These are phyloP conservation scores for Apamea crenata DNA, from an alignment of 2,888 invertebrate species.

Conservation along the genomic window DNA sequence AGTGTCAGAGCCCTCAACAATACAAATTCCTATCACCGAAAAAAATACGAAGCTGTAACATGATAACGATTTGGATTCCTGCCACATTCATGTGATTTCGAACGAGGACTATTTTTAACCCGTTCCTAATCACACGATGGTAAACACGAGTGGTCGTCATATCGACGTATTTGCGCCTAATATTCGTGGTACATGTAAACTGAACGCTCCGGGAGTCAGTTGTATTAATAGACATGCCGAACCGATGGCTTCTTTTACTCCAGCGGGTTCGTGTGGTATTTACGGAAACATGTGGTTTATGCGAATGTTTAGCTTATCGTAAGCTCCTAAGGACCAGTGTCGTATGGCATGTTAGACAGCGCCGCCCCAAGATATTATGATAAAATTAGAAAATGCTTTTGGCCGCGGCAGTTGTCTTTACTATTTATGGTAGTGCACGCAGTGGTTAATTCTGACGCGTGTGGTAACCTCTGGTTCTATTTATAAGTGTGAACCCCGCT, in stretches of 20 bases:
- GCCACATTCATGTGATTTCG: slow-evolving; percentile 54
- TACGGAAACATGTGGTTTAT: slow-evolving; percentile 74
- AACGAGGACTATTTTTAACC: slow-evolving; percentile 56
- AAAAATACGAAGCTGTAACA: slow-evolving; percentile 51
- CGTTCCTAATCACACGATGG: slow-evolving; percentile 56
- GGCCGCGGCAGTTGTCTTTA: slow-evolving; percentile 84
- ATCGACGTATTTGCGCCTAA: slow-evolving; percentile 65
- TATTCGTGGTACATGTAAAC: slow-evolving; percentile 65
- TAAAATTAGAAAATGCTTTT: slow-evolving; percentile 87
- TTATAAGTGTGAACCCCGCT: slow-evolving; percentile 63
- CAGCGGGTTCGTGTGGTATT: slow-evolving; percentile 72
- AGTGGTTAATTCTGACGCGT: slow-evolving; percentile 78
- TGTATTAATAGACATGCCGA: slow-evolving; percentile 76
- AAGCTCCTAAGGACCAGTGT: slow-evolving; percentile 64
- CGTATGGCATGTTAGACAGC: slow-evolving; percentile 65
- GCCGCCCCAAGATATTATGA: slow-evolving; percentile 72
- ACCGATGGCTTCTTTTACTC: slow-evolving; percentile 73
- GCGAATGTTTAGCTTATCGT: slow-evolving; percentile 70
- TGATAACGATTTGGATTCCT: slow-evolving; percentile 57
- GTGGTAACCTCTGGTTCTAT: slow-evolving; percentile 80
- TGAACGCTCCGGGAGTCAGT: slow-evolving; percentile 75
- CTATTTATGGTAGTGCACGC: slow-evolving; percentile 88
- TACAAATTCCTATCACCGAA: slow-evolving; percentile 42
- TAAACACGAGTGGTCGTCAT: slow-evolving; percentile 68
- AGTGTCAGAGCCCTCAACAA: slow-evolving; percentile 34